Evolutionary conservation across 2,888 invertebrate species (phyloP).

Genomic region (Dynastes hyllus): DNA sequence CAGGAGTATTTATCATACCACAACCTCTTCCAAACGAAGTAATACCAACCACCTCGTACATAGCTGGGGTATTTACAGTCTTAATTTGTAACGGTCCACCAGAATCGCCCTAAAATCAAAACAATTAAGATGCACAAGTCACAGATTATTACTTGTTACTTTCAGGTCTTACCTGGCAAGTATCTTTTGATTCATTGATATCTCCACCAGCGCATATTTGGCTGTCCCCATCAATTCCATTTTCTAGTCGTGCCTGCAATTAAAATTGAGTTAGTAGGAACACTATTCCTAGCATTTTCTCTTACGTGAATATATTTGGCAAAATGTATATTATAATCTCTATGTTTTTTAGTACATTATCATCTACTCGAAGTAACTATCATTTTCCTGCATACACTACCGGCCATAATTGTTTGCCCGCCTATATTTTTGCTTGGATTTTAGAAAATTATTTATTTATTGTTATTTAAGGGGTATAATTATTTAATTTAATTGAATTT

Average conservation of each 20-base stretch:
- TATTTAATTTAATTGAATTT: too few relatives aligned
- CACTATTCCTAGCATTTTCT: too few relatives aligned
- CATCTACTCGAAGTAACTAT: too few relatives aligned
- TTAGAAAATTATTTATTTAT: too few relatives aligned
- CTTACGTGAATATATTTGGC: too few relatives aligned
- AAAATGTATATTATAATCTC: too few relatives aligned
- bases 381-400: too few relatives aligned
- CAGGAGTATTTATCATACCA: slow-evolving; percentile 67
- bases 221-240: slow-evolving; percentile 56
- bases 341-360: too few relatives aligned
- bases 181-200: slow-evolving; percentile 55
- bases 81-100: slow-evolving; percentile 74
- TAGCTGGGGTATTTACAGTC: slow-evolving; percentile 65
- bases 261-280: neutral
- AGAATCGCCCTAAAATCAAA: slow-evolving; percentile 72
- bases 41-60: slow-evolving; percentile 69
- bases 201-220: slow-evolving; percentile 61
- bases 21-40: slow-evolving; percentile 70
- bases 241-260: slow-evolving; percentile 27
- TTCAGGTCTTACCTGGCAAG: slow-evolving; percentile 59
- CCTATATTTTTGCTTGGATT: too few relatives aligned
- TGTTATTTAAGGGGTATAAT: too few relatives aligned
- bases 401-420: too few relatives aligned
- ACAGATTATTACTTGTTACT: neutral
- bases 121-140: neutral